A percentile compares a stretch with the other conserved stretches of the same genome.
These are phyloP conservation scores for Podarcis muralis DNA, from an alignment of 2,113 vertebrate genomes.

Conservation along the genomic window DNA sequence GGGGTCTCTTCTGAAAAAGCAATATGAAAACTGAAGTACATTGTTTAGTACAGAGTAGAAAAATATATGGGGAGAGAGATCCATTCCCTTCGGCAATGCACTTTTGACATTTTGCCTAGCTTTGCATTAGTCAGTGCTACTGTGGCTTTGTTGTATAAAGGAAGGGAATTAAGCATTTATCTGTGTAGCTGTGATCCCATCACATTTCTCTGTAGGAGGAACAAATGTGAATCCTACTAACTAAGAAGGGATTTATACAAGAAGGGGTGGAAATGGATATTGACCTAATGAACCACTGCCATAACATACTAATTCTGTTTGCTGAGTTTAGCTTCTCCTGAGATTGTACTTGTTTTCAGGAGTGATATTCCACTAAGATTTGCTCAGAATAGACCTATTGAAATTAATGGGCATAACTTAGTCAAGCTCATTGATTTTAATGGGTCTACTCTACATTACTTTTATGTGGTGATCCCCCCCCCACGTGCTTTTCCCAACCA, in stretches of 20 bases:
- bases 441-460: too few relatives aligned
- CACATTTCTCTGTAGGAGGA: not conserved
- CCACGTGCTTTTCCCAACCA: too few relatives aligned
- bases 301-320: not conserved
- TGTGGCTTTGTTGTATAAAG: constrained; percentile 29
- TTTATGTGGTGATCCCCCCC: too few relatives aligned
- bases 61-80: not conserved
- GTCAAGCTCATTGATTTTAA: too few relatives aligned
- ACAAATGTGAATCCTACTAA: not conserved
- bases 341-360: not conserved
- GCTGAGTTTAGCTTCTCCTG: not conserved
- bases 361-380: too few relatives aligned
- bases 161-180: not conserved
- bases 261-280: constrained; percentile 18
- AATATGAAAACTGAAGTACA: not conserved
- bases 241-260: not conserved
- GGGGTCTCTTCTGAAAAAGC: not conserved
- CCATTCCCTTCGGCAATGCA: not conserved
- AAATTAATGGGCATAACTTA: too few relatives aligned
- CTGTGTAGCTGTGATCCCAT: constrained; percentile 22
- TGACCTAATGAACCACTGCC: constrained; percentile 25
- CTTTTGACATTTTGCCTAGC: not conserved
- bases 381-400: too few relatives aligned
- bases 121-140: not conserved
- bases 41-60: not conserved